Base-by-base conservation (phyloP, 2,888 invertebrate species). In the Dermolepida albohirtum region DNA sequence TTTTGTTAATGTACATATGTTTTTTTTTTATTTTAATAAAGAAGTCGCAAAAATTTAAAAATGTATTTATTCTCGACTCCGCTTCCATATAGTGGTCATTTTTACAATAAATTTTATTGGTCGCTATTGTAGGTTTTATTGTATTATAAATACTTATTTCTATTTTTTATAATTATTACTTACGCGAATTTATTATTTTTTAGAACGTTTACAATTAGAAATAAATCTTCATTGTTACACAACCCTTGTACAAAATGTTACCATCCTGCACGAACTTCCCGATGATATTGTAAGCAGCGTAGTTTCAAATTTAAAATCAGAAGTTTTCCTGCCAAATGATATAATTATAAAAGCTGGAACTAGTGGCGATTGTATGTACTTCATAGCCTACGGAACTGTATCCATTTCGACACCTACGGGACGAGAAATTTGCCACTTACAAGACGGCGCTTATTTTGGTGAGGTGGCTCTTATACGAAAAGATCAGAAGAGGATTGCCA, bases 341-440 rank as follows among this genome's bases (percentile, higher is more conserved):
- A 79, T 87, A 17, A 87, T 90, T 47, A 80, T 87, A 6, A 86
- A 87, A 68, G 86, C 87, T 0, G 88, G 88, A 0, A 85, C 86
- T n/a, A 78, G 82, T 14, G 89, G 89, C 0, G 86, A 88, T 68
- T 87, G 87, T 78, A 89, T 90, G 89, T 90, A 86, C 78, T 90
- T 90, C 74, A 82, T 90, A 34, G 85, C 86, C 0, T 84, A 82
- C 51, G 90, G 90, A 8, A 88, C 88, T 0, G 89, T 90, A 0
- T 86, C 87, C 5, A 84, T 89, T 2, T 85, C 85, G 55, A 88
- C 89, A 0, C 81, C 86, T 11, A 87, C 87, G 11, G 89, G 89
- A 22, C 85, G 85, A 73, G 90, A 89, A 84, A 87, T 77, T 8
- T 86, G 87, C 66, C 88, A 87, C 72, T 76, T 89, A 54, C 86